Conservation (phyloP, 2,797 vertebrate genomes). For the Gymnothorax reevesii region DNA sequence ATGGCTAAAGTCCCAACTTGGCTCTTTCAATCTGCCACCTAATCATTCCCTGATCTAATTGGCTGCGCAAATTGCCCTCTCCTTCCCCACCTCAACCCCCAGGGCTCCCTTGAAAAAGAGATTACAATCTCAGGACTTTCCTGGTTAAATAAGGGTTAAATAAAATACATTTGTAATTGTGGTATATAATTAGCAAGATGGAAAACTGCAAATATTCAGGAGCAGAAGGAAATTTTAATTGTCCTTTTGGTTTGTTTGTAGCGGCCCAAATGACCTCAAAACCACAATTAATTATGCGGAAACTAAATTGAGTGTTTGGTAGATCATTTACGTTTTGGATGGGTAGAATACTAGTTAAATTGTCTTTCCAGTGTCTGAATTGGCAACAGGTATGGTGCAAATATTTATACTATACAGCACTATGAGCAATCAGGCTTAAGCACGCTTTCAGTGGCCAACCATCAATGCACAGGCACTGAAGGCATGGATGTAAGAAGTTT, state of each 20-base stretch:
- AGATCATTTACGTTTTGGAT: neutral
- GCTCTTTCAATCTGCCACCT: too few species aligned
- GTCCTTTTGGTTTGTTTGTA: neutral
- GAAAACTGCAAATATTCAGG: neutral
- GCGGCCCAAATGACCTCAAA: neutral
- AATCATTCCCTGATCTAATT: too few species aligned
- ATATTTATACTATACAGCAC: neutral
- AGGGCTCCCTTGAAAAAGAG: too few species aligned
- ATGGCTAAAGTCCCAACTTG: too few species aligned
- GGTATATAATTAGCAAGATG: neutral
- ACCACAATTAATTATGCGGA: neutral
- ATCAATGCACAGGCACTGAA: neutral
- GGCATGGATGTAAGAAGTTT: neutral
- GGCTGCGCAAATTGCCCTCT: too few species aligned
- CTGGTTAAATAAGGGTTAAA: too few species aligned
- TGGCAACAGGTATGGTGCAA: neutral
- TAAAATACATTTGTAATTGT: neutral
- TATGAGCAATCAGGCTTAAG: neutral
- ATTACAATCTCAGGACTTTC: too few species aligned
- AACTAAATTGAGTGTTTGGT: neutral
- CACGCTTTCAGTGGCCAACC: neutral
- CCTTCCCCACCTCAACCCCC: too few species aligned
- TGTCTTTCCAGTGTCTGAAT: neutral
- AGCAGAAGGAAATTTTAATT: neutral
- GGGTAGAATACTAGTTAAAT: neutral